Evolutionary conservation across 2,888 invertebrate species (phyloP), one percentile per base, ranked within the genome.

Genomic region (Perithous albicinctus): DNA sequence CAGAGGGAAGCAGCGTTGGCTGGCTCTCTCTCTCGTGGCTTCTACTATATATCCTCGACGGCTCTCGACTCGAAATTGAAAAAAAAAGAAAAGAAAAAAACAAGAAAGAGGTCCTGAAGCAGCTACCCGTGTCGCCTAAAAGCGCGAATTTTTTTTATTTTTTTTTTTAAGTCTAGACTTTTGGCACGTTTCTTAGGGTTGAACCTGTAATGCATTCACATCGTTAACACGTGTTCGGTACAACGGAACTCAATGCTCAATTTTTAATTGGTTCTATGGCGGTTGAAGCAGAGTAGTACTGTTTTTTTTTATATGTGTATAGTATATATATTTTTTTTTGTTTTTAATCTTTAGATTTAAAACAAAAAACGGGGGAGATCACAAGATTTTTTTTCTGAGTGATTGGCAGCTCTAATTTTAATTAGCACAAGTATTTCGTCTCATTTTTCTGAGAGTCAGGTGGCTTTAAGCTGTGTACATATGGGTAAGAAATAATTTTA

Each of bases 1-100:
- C 32, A 20, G 32, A 32, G 35, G 26, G 48, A 43, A 66, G 38
- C 46, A 20, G 35, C 54, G 18, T 29, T 41, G 54, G 54, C n/a
- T 18, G 29, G 20, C 48, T 56, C 38, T 29, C n/a, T 12, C 48
- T 56, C 38, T 29, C n/a, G 66, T 32, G 48, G 35, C 61, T 79
- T 79, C 26, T 64, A 29, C 66, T 66, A 32, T 66, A 32, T 46
- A n/a, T 56, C 69, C 32, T 18, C 59, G 18, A 56, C 56, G 56
- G 29, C 29, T 54, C 67, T 69, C 67, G 51, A 38, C 51, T 10
- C 73, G 72, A 75, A 75, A 78, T 67, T 66, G 59, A 29, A 61
- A n/a, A 61, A 76, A 46, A 63, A 51, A 43, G 29, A n/a, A n/a
- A n/a, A n/a, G n/a, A n/a, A n/a, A n/a, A n/a, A 66, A 75, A 41